phyloP scores from a whole-genome alignment of 2,888 invertebrate genomes.

The Melolontha melolontha region DNA sequence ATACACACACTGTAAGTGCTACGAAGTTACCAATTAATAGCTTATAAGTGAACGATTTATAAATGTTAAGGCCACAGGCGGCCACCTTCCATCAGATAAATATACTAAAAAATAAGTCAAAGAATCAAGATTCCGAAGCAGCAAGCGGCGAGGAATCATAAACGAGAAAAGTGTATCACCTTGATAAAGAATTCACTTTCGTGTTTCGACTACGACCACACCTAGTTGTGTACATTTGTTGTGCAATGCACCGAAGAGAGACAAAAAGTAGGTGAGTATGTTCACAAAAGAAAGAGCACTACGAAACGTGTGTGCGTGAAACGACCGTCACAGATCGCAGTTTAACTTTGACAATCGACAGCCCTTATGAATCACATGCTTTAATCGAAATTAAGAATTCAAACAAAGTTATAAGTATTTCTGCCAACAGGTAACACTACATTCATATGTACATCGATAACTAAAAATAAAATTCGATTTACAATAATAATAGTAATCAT shows the following conservation, averaged over 20 bases:
- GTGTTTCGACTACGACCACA: slow-evolving; percentile 29
- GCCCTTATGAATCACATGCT: too few species aligned
- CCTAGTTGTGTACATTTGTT: slow-evolving; percentile 21
- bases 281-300: too few species aligned
- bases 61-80: slow-evolving; percentile 57
- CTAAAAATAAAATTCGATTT: too few species aligned
- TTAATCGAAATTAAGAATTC: too few species aligned
- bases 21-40: slow-evolving; percentile 39
- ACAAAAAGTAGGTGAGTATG: slow-evolving; percentile 21
- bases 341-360: too few species aligned
- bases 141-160: neutral
- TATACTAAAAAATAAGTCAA: slow-evolving; percentile 52
- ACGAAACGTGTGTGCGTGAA: too few species aligned
- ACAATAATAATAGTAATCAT: too few species aligned
- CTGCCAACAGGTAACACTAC: too few species aligned
- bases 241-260: slow-evolving; percentile 17
- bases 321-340: too few species aligned
- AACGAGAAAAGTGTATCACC: slow-evolving; percentile 60
- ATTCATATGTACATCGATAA: too few species aligned
- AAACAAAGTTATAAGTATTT: too few species aligned
- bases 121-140: slow-evolving; percentile 53
- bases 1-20: neutral
- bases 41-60: slow-evolving; percentile 53
- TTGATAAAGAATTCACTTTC: slow-evolving; percentile 49
- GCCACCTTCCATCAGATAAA: slow-evolving; percentile 54